Conservation (phyloP, 2,113 vertebrate genomes). For the Hyaena hyaena region DNA sequence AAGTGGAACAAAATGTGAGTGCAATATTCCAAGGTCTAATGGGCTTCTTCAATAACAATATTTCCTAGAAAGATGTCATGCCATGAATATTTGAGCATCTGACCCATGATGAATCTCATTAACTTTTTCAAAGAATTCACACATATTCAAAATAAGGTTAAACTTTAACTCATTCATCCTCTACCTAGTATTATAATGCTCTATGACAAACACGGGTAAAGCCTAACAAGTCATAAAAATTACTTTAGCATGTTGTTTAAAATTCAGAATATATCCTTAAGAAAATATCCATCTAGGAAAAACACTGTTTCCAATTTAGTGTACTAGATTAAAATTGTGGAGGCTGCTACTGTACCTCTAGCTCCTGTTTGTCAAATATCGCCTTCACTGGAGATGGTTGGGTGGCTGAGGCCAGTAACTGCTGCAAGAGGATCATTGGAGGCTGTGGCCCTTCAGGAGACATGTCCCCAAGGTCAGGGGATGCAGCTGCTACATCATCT, state of each 20-base stretch:
- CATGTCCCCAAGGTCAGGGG: conserved; percentile 95
- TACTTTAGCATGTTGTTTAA: not conserved
- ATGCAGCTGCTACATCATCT: conserved; percentile 93
- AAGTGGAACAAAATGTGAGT: not conserved
- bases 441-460: conserved; percentile 98
- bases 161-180: not conserved
- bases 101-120: not conserved
- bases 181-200: not conserved
- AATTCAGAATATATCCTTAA: conserved; percentile 36
- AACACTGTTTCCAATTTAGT: not conserved
- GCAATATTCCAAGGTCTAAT: not conserved
- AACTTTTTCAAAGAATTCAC: not conserved
- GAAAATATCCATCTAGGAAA: not conserved
- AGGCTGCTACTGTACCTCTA: conserved; percentile 90
- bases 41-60: not conserved
- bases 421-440: conserved; percentile 96
- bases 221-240: not conserved
- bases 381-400: conserved; percentile 99
- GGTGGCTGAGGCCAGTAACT: conserved; percentile 95
- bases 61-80: not conserved
- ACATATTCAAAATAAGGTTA: not conserved
- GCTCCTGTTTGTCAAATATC: conserved; percentile 96
- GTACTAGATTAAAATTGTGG: not conserved
- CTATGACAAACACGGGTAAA: not conserved
- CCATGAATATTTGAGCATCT: not conserved